phyloP scores from a whole-genome alignment of 1,140 invertebrate species.

The Macrotrachela quadricornifera region DNA sequence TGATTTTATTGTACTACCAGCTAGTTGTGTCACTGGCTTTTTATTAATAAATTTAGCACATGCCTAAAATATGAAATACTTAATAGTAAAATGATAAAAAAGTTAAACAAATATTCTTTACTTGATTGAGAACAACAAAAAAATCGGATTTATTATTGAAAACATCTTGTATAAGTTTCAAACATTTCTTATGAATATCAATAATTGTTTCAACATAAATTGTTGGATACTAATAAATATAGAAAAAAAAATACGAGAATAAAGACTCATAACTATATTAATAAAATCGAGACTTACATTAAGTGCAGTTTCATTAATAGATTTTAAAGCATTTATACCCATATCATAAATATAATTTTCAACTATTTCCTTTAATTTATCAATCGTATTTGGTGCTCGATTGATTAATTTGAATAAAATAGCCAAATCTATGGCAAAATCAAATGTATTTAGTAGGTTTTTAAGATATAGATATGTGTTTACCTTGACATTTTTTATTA shows the following conservation, averaged over 20 bases:
- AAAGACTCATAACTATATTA: too few relatives aligned
- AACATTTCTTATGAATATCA: constrained; percentile 90
- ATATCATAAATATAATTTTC: constrained; percentile 81
- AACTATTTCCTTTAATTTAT: constrained; percentile 60
- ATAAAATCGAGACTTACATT: constrained; percentile 19
- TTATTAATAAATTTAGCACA: constrained; percentile 91
- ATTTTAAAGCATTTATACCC: constrained; percentile 72
- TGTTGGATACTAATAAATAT: constrained; percentile 60
- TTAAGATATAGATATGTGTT: constrained; percentile 7
- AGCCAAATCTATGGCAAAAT: constrained; percentile 46
- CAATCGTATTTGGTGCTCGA: constrained; percentile 69
- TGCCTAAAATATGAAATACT: too few relatives aligned
- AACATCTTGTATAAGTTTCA: constrained; percentile 66
- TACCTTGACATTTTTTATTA: constrained; percentile 63
- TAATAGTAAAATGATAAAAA: too few relatives aligned
- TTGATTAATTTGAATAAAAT: constrained; percentile 86
- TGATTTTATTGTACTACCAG: constrained; percentile 72
- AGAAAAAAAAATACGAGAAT: background rate
- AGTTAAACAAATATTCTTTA: too few relatives aligned
- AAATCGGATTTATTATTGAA: constrained; percentile 93
- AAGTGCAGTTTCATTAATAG: constrained; percentile 34
- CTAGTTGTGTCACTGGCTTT: constrained; percentile 72
- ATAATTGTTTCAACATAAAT: constrained; percentile 88
- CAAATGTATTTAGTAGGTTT: constrained; percentile 1
- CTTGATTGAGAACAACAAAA: constrained; percentile 85